Evolutionary conservation across 2,888 invertebrate species (phyloP).

Genomic region (Lasioglossum malachurum): DNA sequence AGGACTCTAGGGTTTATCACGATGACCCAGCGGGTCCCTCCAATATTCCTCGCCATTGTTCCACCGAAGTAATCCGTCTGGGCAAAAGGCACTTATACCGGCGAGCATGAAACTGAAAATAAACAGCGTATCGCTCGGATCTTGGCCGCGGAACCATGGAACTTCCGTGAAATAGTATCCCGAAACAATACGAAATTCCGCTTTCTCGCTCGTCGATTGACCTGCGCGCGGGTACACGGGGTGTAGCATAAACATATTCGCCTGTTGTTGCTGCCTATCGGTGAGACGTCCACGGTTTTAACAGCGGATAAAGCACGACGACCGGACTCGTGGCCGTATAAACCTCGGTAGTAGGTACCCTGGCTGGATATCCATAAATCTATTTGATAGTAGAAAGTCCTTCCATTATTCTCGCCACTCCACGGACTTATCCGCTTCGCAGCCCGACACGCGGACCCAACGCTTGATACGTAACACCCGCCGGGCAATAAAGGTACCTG

Average conservation of each 20-base stretch:
- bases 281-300: constrained; percentile 67
- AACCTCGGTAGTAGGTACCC: constrained; percentile 74
- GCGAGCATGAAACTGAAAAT: constrained; percentile 47
- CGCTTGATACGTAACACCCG: constrained; percentile 72
- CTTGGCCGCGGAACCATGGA: constrained; percentile 37
- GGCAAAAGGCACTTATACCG: constrained; percentile 12
- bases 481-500: constrained; percentile 71
- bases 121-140: constrained; percentile 38
- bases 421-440: constrained; percentile 75
- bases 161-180: constrained; percentile 62
- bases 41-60: constrained; percentile 60
- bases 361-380: constrained; percentile 83
- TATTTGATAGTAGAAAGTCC: constrained; percentile 84
- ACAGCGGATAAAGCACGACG: constrained; percentile 72
- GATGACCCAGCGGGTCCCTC: constrained; percentile 61
- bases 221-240: constrained; percentile 7
- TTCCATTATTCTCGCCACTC: constrained; percentile 80
- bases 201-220: constrained; percentile 60
- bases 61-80: constrained; percentile 53
- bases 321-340: constrained; percentile 64
- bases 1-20: constrained; percentile 57
- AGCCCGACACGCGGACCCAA: constrained; percentile 67
- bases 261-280: constrained; percentile 60
- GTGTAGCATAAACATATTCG: constrained; percentile 66
- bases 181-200: constrained; percentile 63